phyloP scores from a whole-genome alignment of 2,113 vertebrate species.

The Himantopus leucocephalus region DNA sequence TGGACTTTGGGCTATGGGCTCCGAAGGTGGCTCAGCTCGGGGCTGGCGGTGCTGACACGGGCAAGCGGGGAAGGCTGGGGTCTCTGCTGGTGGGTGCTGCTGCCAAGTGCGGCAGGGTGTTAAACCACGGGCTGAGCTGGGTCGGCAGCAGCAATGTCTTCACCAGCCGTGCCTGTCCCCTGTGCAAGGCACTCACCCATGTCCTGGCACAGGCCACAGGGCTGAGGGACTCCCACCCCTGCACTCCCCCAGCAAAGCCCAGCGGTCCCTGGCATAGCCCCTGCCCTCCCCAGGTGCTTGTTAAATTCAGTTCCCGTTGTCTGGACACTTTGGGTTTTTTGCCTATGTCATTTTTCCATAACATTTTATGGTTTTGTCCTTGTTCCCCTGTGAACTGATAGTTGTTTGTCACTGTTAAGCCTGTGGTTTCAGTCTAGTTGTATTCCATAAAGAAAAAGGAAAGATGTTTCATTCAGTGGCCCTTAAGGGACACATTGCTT shows the following conservation, averaged over 20 bases:
- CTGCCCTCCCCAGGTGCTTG: accelerated
- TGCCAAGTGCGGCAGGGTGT: accelerated
- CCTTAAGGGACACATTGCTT: background rate
- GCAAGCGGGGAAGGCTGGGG: background rate
- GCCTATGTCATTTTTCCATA: background rate
- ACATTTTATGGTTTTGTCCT: background rate
- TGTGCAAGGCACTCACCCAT: accelerated
- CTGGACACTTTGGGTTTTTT: background rate
- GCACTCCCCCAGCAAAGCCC: background rate
- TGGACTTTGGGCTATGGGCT: background rate
- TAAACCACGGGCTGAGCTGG: background rate
- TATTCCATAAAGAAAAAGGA: background rate
- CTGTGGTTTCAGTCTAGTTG: background rate
- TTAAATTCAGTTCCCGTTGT: background rate
- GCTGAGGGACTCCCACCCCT: background rate
- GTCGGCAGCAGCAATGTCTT: background rate
- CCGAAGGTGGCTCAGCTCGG: background rate
- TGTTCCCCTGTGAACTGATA: background rate
- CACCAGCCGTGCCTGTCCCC: accelerated
- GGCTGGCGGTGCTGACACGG: background rate
- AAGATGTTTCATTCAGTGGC: background rate
- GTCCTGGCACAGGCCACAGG: background rate
- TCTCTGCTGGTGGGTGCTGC: background rate
- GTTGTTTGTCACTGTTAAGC: background rate
- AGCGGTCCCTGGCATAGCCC: accelerated